Conservation (phyloP, 2,888 invertebrate species). For the Mythimna ferrago region DNA sequence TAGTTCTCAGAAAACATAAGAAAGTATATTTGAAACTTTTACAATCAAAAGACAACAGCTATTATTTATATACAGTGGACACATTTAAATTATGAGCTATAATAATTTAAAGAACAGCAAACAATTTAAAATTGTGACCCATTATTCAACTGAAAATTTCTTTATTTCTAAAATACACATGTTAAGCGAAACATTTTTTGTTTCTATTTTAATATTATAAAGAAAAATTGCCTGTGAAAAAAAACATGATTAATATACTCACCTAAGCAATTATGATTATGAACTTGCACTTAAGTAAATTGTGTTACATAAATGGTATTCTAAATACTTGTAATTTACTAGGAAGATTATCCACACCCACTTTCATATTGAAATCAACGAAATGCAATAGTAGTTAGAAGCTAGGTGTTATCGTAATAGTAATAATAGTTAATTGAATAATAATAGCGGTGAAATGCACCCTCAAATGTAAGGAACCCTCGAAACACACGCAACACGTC, state of each 20-base stretch:
- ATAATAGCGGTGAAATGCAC: conserved; percentile 78
- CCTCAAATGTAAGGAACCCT: conserved; percentile 70
- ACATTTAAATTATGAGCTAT: background rate
- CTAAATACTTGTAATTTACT: conserved; percentile 67
- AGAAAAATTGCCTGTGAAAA: conserved; percentile 29
- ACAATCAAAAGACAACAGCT: too few relatives aligned
- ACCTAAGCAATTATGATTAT: conserved; percentile 55
- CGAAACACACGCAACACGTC: conserved; percentile 77
- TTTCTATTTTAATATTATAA: background rate
- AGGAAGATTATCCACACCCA: conserved; percentile 68
- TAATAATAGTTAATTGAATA: conserved; percentile 79
- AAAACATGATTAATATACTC: conserved; percentile 56
- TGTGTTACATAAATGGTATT: conserved; percentile 56
- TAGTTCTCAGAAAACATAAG: too few relatives aligned
- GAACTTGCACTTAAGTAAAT: conserved; percentile 69
- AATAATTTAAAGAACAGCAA: background rate
- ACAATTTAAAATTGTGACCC: background rate
- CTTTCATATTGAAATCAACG: conserved; percentile 68
- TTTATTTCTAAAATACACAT: background rate
- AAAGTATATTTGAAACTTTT: too few relatives aligned
- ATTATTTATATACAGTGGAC: background rate
- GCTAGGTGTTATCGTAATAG: conserved; percentile 69
- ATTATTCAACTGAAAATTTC: conserved; percentile 13
- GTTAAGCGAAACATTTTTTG: background rate
- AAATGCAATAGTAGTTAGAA: conserved; percentile 65